Evolutionary conservation across 2,888 invertebrate species (phyloP).

Genomic region (Incurvaria masculella): DNA sequence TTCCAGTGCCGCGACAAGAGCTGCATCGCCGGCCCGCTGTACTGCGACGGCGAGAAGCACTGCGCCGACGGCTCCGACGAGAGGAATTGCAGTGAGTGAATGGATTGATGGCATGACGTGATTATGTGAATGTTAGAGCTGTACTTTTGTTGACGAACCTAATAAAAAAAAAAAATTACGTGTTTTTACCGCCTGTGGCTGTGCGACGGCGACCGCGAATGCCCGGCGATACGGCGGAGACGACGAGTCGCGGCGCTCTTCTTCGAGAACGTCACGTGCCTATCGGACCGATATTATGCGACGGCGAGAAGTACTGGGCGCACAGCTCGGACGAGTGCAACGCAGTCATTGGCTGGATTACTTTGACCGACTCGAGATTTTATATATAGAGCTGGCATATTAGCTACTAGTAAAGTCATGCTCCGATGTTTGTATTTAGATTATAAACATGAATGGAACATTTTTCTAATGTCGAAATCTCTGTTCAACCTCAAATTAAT

Average conservation of each 20-base stretch:
- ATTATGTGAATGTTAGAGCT: too few species aligned
- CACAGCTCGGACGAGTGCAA: slow-evolving; percentile 90
- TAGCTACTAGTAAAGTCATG: too few species aligned
- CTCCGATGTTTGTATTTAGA: too few species aligned
- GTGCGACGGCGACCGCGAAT: slow-evolving; percentile 82
- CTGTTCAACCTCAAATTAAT: too few species aligned
- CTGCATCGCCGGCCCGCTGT: slow-evolving; percentile 77
- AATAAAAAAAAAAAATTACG: too few species aligned
- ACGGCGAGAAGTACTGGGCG: slow-evolving; percentile 74
- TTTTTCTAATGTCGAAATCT: too few species aligned
- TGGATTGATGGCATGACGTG: too few species aligned
- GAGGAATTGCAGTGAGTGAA: slow-evolving; percentile 69
- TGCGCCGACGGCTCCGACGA: slow-evolving; percentile 88
- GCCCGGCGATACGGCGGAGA: slow-evolving; percentile 77
- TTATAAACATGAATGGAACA: too few species aligned
- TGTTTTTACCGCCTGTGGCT: slow-evolving; percentile 81
- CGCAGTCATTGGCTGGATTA: too few species aligned
- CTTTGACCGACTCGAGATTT: too few species aligned
- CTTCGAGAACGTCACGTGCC: slow-evolving; percentile 73
- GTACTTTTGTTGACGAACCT: too few species aligned
- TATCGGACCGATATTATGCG: slow-evolving; percentile 88
- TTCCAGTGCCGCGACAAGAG: slow-evolving; percentile 80
- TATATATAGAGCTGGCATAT: too few species aligned
- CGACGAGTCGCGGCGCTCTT: slow-evolving; percentile 66
- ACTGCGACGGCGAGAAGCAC: slow-evolving; percentile 78